phyloP scores from a whole-genome alignment of 2,113 vertebrate species.

The Charadrius vociferus region DNA sequence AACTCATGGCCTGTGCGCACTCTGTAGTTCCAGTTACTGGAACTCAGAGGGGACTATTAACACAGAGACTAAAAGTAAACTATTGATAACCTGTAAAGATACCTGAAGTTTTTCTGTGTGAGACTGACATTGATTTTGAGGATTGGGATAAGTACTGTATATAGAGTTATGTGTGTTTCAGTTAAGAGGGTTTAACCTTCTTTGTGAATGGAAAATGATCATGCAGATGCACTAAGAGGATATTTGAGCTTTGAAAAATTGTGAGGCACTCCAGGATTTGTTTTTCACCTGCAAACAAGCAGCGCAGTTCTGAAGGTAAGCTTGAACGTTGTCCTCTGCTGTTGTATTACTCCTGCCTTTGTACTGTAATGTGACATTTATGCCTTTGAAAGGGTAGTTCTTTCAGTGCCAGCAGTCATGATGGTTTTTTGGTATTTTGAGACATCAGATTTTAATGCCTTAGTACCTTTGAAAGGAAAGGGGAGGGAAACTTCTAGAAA shows the following conservation, averaged over 20 bases:
- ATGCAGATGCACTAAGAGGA: background rate
- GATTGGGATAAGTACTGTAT: background rate
- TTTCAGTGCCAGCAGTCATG: fast-evolving
- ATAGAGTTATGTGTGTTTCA: background rate
- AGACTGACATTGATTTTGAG: background rate
- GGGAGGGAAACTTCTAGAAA: background rate
- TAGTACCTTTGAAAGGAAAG: background rate
- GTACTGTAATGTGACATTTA: background rate
- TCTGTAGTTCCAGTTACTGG: background rate
- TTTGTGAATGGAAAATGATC: background rate
- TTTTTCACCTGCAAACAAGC: background rate
- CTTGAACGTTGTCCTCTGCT: background rate
- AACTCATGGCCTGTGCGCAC: fast-evolving
- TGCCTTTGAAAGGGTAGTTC: background rate
- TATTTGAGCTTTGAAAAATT: background rate
- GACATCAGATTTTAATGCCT: background rate
- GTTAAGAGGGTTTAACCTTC: background rate
- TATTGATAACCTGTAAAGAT: background rate
- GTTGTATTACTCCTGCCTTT: background rate
- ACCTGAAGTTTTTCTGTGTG: background rate
- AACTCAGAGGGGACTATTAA: background rate
- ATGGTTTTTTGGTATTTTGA: background rate
- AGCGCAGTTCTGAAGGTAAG: background rate
- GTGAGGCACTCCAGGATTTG: background rate
- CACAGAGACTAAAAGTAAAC: background rate